Percentiles rank a stretch among this genome's conserved stretches.
phyloP scores from a whole-genome alignment of 2,888 invertebrate species.

The Clunio marinus region DNA sequence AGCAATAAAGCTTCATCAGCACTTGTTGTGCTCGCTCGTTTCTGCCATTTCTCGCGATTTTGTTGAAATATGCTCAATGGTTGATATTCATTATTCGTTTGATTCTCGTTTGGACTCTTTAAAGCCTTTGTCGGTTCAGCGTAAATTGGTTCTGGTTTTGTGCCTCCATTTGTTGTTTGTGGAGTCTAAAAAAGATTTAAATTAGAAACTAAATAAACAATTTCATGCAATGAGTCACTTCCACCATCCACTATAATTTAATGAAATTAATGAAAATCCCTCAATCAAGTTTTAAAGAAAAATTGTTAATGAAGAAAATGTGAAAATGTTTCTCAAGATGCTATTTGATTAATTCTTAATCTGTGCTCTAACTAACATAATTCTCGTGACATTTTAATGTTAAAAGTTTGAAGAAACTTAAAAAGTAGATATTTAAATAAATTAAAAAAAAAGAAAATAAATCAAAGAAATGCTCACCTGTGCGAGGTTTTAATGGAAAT shows the following conservation, averaged over 20 bases:
- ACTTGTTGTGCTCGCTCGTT: slow-evolving; percentile 57
- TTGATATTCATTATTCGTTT: slow-evolving; percentile 27
- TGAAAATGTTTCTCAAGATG: not conserved
- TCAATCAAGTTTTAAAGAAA: not conserved
- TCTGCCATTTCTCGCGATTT: slow-evolving; percentile 61
- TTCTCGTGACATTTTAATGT: not conserved
- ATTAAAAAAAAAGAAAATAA: not conserved
- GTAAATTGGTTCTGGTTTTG: slow-evolving; percentile 31
- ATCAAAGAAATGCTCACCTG: slow-evolving; percentile 37
- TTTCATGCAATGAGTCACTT: not conserved
- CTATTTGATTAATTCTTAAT: not conserved
- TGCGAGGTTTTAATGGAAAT: slow-evolving; percentile 19
- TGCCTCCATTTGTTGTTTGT: slow-evolving; percentile 11
- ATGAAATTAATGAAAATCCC: not conserved
- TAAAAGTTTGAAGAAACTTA: not conserved
- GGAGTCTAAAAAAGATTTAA: slow-evolving; percentile 30
- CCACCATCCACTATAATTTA: not conserved
- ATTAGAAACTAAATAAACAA: not conserved
- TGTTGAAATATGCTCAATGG: slow-evolving; percentile 43
- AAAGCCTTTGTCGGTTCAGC: slow-evolving; percentile 31
- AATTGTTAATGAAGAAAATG: slow-evolving; percentile 39
- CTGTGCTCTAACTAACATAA: not conserved
- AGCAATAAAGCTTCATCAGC: slow-evolving; percentile 48
- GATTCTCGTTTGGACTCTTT: not conserved
- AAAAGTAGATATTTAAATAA: not conserved